A percentile compares a stretch with the other conserved stretches of the same genome.
phyloP scores from a whole-genome alignment of 2,113 vertebrate genomes.

The Tachycineta bicolor region DNA sequence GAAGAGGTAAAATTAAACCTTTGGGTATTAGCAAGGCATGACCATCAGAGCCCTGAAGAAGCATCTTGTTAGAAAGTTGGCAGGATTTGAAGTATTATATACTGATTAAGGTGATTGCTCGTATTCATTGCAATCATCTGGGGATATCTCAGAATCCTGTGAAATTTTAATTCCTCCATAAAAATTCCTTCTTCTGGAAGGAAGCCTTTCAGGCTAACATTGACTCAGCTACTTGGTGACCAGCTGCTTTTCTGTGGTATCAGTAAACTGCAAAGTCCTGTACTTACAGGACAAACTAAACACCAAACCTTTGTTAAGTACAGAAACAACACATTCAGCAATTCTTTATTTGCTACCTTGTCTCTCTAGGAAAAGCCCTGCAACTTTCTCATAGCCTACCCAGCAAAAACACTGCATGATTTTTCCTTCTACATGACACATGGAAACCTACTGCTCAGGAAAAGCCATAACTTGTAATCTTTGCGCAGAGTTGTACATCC shows the following conservation, averaged over 20 bases:
- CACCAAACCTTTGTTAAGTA: not conserved
- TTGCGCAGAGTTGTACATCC: not conserved
- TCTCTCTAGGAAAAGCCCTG: not conserved
- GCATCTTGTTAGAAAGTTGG: not conserved
- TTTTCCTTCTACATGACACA: not conserved
- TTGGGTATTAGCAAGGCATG: not conserved
- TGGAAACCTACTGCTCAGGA: not conserved
- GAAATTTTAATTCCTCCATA: not conserved
- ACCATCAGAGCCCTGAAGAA: not conserved
- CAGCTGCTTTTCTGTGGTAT: slow-evolving; percentile 41
- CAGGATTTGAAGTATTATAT: not conserved
- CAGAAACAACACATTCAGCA: slow-evolving; percentile 35
- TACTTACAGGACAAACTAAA: not conserved
- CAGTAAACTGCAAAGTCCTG: not conserved
- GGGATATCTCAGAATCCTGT: not conserved
- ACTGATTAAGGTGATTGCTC: slow-evolving; percentile 8
- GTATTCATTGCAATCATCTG: not conserved
- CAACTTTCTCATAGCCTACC: not conserved
- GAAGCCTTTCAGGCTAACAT: not conserved
- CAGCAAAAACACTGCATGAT: not conserved
- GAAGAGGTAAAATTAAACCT: not conserved
- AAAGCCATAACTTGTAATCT: not conserved
- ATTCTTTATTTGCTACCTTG: not conserved
- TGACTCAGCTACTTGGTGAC: slow-evolving; percentile 21
- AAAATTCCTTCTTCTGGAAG: slow-evolving; percentile 15